phyloP scores from a whole-genome alignment of 2,797 vertebrate genomes.

The Onychomys arenicola region DNA sequence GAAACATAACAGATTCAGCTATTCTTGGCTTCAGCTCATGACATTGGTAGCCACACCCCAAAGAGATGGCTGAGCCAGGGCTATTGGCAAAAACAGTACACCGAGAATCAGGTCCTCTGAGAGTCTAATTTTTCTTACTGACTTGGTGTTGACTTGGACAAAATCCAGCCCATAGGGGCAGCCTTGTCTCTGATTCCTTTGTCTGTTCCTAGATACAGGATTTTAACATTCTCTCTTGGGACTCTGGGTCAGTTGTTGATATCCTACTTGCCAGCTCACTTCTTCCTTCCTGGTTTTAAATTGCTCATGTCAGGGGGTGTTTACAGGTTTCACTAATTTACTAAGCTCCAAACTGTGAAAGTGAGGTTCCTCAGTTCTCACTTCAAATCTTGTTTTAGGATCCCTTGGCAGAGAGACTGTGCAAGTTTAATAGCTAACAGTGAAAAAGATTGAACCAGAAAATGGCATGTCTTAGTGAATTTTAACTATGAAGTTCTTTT shows the following conservation, averaged over 20 bases:
- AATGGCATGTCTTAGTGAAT: neutral
- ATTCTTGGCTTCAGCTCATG: neutral
- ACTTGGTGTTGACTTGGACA: slow-evolving; percentile 52
- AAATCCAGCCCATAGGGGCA: slow-evolving; percentile 49
- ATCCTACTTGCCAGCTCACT: slow-evolving; percentile 20
- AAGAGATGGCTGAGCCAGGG: neutral
- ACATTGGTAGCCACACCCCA: neutral
- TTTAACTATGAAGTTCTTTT: slow-evolving; percentile 42
- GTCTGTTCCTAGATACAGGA: slow-evolving; percentile 46
- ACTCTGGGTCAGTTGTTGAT: slow-evolving; percentile 20
- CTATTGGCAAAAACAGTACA: slow-evolving; percentile 24
- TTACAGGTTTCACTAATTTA: slow-evolving; percentile 27
- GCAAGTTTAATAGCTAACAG: slow-evolving; percentile 4
- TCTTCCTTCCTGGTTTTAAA: slow-evolving; percentile 36
- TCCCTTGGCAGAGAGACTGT: slow-evolving; percentile 14
- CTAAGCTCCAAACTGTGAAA: neutral
- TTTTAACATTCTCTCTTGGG: slow-evolving; percentile 50
- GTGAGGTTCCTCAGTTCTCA: neutral
- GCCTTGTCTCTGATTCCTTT: slow-evolving; percentile 25
- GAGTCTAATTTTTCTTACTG: slow-evolving; percentile 43
- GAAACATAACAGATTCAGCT: neutral
- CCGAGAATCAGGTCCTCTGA: neutral
- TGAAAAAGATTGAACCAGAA: slow-evolving; percentile 20
- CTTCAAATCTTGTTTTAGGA: neutral
- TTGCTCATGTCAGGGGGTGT: neutral